phyloP scores from a whole-genome alignment of 2,797 vertebrate genomes.

The Cheirogaleus major region DNA sequence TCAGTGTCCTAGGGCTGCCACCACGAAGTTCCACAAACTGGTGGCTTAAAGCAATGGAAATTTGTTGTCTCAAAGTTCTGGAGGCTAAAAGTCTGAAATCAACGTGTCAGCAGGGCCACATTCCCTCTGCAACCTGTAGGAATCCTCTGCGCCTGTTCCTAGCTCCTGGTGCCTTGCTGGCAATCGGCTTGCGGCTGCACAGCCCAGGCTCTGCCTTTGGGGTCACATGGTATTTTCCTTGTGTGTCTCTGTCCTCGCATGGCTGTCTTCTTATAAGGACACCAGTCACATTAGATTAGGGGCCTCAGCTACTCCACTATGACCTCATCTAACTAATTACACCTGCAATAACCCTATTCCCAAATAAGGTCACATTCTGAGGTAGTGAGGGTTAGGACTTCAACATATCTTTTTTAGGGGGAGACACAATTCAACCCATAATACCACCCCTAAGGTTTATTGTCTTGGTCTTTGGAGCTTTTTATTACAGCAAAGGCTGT shows the following conservation, averaged over 20 bases:
- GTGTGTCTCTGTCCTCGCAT: not conserved
- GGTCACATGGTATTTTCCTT: not conserved
- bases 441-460: not conserved
- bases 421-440: not conserved
- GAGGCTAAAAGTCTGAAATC: not conserved
- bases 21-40: too few species aligned
- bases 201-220: not conserved
- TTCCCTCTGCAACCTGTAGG: not conserved
- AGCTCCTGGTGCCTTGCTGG: not conserved
- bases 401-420: fast-evolving
- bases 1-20: not conserved
- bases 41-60: not conserved
- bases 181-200: not conserved
- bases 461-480: not conserved
- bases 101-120: fast-evolving
- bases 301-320: not conserved
- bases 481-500: not conserved
- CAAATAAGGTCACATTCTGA: not conserved
- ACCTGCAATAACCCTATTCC: not conserved
- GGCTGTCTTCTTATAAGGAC: not conserved
- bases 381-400: not conserved
- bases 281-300: not conserved
- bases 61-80: not conserved
- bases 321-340: not conserved
- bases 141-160: not conserved